phyloP scores from a whole-genome alignment of 1,140 invertebrate species.

The Ceratosolen solmsi region DNA sequence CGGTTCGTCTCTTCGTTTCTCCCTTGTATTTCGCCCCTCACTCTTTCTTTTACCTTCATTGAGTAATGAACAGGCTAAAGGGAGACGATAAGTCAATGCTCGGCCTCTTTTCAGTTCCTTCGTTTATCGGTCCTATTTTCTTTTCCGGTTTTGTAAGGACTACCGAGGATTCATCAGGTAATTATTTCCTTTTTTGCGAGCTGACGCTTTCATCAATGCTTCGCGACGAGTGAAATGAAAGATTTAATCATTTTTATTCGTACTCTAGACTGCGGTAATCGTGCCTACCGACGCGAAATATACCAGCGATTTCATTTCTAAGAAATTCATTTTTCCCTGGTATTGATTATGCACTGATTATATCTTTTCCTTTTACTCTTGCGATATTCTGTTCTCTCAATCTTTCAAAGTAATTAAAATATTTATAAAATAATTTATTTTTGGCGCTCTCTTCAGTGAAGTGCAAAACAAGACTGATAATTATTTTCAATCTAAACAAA shows the following conservation, averaged over 20 bases:
- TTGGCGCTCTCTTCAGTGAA: no score
- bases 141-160: constrained; percentile 23
- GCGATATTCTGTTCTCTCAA: no score
- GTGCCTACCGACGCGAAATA: neutral
- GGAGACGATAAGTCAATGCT: neutral
- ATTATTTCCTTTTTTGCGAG: neutral
- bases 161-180: neutral
- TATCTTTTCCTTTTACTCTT: no score
- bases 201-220: neutral
- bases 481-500: no score
- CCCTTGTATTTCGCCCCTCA: neutral
- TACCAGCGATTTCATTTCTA: neutral
- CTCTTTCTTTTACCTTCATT: no score
- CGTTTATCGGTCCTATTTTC: neutral
- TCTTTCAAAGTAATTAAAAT: no score
- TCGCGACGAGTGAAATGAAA: neutral
- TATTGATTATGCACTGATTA: no score
- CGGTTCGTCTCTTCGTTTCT: neutral
- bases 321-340: no score
- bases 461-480: no score
- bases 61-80: neutral
- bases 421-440: no score
- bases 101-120: neutral
- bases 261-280: neutral
- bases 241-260: neutral